Conservation (phyloP, 37 sponge, comb jelly and placozoan species). For the Spongia lamella region DNA sequence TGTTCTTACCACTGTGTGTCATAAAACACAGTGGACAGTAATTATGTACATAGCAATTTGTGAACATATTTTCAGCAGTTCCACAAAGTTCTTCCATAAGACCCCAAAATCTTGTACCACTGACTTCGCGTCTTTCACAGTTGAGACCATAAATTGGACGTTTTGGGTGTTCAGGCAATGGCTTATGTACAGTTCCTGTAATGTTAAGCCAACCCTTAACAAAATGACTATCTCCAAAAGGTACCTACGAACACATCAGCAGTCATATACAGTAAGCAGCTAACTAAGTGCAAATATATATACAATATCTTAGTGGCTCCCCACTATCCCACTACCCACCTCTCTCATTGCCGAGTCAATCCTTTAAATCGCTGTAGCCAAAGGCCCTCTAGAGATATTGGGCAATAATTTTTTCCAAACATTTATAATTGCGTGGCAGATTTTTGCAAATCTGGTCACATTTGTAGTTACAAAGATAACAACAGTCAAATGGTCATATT, state of each 20-base stretch:
- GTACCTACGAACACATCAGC: constrained; percentile 58
- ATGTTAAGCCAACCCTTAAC: constrained; percentile 65
- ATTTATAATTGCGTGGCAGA: no score
- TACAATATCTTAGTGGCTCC: no score
- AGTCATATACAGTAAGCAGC: no score
- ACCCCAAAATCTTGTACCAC: constrained; percentile 70
- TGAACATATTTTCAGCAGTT: constrained; percentile 55
- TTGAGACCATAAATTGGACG: constrained; percentile 53
- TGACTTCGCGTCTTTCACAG: constrained; percentile 54
- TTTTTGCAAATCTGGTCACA: no score
- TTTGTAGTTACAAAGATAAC: no score
- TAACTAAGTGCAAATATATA: no score
- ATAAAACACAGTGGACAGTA: constrained; percentile 82
- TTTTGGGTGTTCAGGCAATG: constrained; percentile 68
- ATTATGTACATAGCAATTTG: constrained; percentile 75
- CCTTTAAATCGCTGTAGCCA: no score
- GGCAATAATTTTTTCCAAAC: no score
- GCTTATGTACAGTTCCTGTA: constrained; percentile 52
- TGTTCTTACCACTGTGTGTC: constrained; percentile 65
- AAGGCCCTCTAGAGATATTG: no score
- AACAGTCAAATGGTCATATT: no score
- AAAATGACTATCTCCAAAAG: constrained; percentile 65
- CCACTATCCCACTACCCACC: no score
- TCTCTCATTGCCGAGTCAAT: no score
- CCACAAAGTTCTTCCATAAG: constrained; percentile 52